phyloP scores from a whole-genome alignment of 2,113 vertebrate genomes.

The Copsychus sechellarum region DNA sequence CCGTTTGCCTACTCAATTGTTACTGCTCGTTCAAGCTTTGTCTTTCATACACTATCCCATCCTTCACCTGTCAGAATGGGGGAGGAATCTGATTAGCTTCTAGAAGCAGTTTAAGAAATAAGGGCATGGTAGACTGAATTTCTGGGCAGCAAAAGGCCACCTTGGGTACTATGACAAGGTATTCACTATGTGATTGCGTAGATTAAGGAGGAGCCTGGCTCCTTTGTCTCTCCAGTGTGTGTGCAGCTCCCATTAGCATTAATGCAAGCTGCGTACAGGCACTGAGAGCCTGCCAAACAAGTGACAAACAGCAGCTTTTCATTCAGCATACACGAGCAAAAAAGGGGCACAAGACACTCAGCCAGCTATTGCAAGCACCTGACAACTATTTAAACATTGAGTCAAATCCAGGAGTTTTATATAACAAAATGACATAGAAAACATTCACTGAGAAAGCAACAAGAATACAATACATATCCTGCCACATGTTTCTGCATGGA shows the following conservation, averaged over 20 bases:
- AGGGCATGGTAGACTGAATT: conserved; percentile 4
- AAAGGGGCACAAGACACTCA: not conserved
- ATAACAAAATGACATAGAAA: not conserved
- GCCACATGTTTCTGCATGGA: not conserved
- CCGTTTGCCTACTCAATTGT: not conserved
- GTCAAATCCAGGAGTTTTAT: conserved; percentile 20
- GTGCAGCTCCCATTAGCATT: not conserved
- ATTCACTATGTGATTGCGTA: not conserved
- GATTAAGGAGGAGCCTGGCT: conserved; percentile 29
- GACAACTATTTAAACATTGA: conserved; percentile 34
- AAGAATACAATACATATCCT: not conserved
- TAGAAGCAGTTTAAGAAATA: conserved; percentile 19
- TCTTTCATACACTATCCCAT: not conserved
- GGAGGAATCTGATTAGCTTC: conserved; percentile 27
- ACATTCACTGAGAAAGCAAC: not conserved
- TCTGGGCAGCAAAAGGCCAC: conserved; percentile 28
- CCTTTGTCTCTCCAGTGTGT: not conserved
- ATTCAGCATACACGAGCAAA: not conserved
- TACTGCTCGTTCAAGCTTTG: not conserved
- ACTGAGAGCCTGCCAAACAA: conserved; percentile 26
- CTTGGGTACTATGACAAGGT: not conserved
- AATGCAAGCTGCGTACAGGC: not conserved
- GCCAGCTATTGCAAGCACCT: conserved; percentile 26
- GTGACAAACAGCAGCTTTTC: conserved; percentile 47
- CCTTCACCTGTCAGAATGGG: not conserved